phyloP scores from a whole-genome alignment of 1,140 invertebrate species.

The Phocides pigmalion region DNA sequence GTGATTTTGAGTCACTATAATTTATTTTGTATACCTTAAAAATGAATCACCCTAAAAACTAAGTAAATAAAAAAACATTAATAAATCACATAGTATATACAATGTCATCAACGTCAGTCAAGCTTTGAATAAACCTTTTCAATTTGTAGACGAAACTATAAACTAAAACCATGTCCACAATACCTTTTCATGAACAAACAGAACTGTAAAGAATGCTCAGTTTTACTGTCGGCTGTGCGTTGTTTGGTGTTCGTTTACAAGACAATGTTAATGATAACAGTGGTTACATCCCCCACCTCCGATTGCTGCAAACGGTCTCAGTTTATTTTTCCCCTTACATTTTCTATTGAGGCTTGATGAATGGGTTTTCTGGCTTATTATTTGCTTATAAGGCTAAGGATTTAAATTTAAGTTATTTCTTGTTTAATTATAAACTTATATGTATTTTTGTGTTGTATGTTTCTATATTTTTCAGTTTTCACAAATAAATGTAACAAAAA shows the following conservation, averaged over 20 bases:
- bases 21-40: no score
- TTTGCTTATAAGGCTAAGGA: neutral
- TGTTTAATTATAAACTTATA: neutral
- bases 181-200: slow-evolving; percentile 33
- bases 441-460: neutral
- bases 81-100: no score
- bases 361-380: slow-evolving; percentile 38
- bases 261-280: slow-evolving; percentile 60
- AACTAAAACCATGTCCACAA: slow-evolving; percentile 32
- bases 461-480: no score
- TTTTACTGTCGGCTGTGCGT: slow-evolving; percentile 45
- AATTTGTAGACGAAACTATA: no score
- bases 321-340: slow-evolving; percentile 42
- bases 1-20: no score
- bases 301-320: slow-evolving; percentile 32
- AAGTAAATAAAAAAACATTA: no score
- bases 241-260: slow-evolving; percentile 50
- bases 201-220: slow-evolving; percentile 52
- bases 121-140: no score
- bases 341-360: slow-evolving; percentile 47
- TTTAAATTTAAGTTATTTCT: neutral
- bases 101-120: no score
- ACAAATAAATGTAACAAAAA: no score
- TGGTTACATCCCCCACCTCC: slow-evolving; percentile 47
- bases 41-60: no score